Conservation (phyloP, 2,888 invertebrate species). For the Drosophila eohydei region DNA sequence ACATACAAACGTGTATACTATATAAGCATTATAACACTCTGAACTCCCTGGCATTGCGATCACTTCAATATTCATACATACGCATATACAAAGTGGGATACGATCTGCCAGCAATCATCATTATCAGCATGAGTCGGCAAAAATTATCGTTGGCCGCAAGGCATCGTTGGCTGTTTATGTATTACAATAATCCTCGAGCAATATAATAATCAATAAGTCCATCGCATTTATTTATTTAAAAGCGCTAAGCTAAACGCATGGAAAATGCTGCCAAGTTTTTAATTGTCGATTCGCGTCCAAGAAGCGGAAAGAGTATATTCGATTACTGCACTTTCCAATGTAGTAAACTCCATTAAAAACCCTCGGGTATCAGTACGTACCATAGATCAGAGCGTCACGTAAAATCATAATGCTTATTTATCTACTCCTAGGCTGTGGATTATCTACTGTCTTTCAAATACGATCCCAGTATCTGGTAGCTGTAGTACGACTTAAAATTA, state of each 20-base stretch:
- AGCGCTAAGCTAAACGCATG: slow-evolving; percentile 6
- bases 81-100: background rate
- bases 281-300: background rate
- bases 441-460: too few relatives aligned
- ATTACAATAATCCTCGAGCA: background rate
- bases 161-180: slow-evolving; percentile 15
- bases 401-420: too few relatives aligned
- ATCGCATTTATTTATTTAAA: slow-evolving; percentile 43
- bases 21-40: slow-evolving; percentile 1
- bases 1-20: background rate
- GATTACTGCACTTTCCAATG: background rate
- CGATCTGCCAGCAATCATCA: background rate
- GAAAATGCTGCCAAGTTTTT: background rate
- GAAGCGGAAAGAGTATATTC: background rate
- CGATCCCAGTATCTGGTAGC: too few relatives aligned
- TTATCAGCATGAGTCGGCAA: slow-evolving; percentile 57
- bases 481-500: too few relatives aligned
- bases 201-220: slow-evolving; percentile 8
- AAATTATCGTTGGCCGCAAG: slow-evolving; percentile 9
- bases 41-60: slow-evolving; percentile 4
- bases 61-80: background rate
- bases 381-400: background rate
- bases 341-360: too few relatives aligned
- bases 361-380: too few relatives aligned
- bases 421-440: too few relatives aligned